Conservation (phyloP, 1,140 invertebrate genomes). For the Mya arenaria region DNA sequence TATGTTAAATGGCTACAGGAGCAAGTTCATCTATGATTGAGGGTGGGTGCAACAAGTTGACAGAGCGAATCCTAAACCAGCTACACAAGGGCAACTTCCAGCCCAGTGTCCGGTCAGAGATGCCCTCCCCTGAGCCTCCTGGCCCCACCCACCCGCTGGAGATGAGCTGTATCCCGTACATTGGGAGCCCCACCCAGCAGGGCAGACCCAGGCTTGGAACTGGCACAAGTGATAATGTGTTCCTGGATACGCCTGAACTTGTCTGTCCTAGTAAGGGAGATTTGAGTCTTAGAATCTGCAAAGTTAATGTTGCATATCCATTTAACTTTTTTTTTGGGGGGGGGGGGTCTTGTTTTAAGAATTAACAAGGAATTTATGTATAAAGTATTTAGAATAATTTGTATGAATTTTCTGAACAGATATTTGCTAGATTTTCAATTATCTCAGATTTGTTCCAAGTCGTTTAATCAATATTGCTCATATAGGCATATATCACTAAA, state of each 20-base stretch:
- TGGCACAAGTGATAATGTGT: conserved; percentile 41
- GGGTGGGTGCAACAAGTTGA: conserved; percentile 56
- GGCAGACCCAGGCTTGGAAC: neutral
- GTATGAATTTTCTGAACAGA: too few relatives aligned
- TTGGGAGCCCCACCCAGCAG: conserved; percentile 57
- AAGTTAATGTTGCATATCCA: too few relatives aligned
- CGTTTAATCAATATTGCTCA: too few relatives aligned
- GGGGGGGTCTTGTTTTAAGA: too few relatives aligned
- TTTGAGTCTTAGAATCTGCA: too few relatives aligned
- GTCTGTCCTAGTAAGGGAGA: conserved; percentile 35
- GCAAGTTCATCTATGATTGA: conserved; percentile 71
- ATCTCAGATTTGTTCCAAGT: too few relatives aligned
- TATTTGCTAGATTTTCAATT: too few relatives aligned
- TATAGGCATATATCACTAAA: too few relatives aligned
- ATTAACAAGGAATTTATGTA: too few relatives aligned
- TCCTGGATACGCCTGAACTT: conserved; percentile 47
- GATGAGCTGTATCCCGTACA: conserved; percentile 65
- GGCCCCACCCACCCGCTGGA: conserved; percentile 57
- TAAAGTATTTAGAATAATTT: too few relatives aligned
- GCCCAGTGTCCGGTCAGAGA: conserved; percentile 47
- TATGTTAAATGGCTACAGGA: too few relatives aligned
- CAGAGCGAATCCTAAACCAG: conserved; percentile 64
- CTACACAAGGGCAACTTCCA: conserved; percentile 69
- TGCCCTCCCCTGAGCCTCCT: conserved; percentile 43
- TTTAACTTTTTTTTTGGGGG: conserved; percentile 58